Evolutionary conservation across 1,140 invertebrate species (phyloP).

Genomic region (Eueides isabella): DNA sequence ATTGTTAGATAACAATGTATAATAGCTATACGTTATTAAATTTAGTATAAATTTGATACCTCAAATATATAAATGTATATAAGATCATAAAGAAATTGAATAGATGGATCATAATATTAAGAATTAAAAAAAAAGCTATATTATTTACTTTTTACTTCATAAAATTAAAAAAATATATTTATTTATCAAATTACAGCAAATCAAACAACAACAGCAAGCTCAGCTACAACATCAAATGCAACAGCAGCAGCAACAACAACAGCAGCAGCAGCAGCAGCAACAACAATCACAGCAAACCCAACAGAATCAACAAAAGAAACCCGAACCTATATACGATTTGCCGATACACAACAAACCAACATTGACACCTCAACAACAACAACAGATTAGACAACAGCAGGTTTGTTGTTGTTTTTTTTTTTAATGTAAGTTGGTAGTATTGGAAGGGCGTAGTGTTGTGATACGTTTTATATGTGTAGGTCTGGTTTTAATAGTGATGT

Average conservation of each 20-base stretch:
- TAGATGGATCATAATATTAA: too few species aligned
- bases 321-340: conserved; percentile 71
- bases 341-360: conserved; percentile 72
- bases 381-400: conserved; percentile 55
- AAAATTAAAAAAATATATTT: neutral
- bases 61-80: too few species aligned
- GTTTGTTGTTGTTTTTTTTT: conserved; percentile 14
- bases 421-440: neutral
- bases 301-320: conserved; percentile 57
- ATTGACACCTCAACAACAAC: conserved; percentile 62
- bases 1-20: too few species aligned
- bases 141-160: too few species aligned
- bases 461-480: neutral
- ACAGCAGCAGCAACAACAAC: too few species aligned
- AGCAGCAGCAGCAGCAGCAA: conserved; percentile 42
- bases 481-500: too few species aligned
- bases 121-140: too few species aligned
- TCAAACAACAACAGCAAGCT: conserved; percentile 51
- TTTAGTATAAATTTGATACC: too few species aligned
- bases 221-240: conserved; percentile 37
- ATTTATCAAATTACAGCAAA: conserved; percentile 49
- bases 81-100: too few species aligned
- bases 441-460: neutral
- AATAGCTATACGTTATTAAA: too few species aligned
- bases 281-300: conserved; percentile 40